phyloP scores from a whole-genome alignment of 2,113 vertebrate species.

The Aptenodytes forsteri region DNA sequence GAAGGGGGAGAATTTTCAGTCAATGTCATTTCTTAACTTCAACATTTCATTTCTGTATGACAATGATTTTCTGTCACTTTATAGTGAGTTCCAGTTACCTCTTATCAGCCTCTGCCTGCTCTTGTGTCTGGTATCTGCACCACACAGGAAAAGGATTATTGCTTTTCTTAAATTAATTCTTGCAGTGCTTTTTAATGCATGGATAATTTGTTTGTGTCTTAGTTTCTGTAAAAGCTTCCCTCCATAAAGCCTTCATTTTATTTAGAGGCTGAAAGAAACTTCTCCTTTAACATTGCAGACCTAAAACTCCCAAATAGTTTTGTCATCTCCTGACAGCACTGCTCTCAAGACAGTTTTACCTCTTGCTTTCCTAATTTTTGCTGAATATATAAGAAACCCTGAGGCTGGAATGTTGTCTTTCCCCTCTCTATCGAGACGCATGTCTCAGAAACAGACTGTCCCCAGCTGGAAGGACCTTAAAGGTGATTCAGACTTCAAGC shows the following conservation, averaged over 20 bases:
- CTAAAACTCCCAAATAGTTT: neutral
- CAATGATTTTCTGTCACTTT: neutral
- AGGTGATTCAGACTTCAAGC: neutral
- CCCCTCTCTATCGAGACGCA: rapidly evolving
- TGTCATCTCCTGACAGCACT: neutral
- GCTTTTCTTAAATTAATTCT: constrained; percentile 37
- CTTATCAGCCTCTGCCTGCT: neutral
- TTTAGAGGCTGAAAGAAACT: neutral
- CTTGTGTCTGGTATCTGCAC: constrained; percentile 15
- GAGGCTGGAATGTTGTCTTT: neutral
- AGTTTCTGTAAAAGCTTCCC: neutral
- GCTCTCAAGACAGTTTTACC: neutral
- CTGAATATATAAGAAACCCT: neutral
- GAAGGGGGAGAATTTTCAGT: neutral
- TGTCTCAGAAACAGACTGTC: neutral
- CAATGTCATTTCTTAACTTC: neutral
- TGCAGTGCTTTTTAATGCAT: constrained; percentile 5
- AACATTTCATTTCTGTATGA: neutral
- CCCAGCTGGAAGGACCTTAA: constrained; percentile 14
- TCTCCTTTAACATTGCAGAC: neutral
- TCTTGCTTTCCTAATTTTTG: constrained; percentile 37
- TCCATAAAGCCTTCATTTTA: neutral
- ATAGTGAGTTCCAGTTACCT: constrained; percentile 12
- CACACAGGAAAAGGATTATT: constrained; percentile 38
- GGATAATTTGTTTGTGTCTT: constrained; percentile 43